Conservation (phyloP, 2,113 vertebrate genomes). For the Callipepla squamata region DNA sequence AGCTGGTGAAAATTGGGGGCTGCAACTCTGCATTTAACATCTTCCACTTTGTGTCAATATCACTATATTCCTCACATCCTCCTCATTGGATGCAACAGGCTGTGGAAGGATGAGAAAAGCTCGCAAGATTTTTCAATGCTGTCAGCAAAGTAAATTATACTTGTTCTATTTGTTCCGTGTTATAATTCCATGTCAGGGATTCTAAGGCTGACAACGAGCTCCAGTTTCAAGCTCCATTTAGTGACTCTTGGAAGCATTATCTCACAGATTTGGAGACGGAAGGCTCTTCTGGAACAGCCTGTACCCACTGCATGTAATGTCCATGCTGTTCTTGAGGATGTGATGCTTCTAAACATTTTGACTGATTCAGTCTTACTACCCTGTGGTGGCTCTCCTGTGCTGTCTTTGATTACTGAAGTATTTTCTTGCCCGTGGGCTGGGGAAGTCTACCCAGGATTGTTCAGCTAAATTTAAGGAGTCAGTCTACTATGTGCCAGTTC, state of each 20-base stretch:
- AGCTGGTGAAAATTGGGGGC: constrained; percentile 77
- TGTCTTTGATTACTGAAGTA: neutral
- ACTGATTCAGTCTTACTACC: neutral
- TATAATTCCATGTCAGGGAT: constrained; percentile 3
- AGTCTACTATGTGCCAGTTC: neutral
- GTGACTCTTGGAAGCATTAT: neutral
- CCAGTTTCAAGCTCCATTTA: neutral
- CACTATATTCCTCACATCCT: constrained; percentile 70
- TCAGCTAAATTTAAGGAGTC: neutral
- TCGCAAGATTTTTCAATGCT: constrained; percentile 58
- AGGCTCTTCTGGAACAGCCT: neutral
- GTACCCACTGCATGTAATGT: neutral
- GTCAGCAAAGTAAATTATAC: constrained; percentile 65
- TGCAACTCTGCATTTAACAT: constrained; percentile 38
- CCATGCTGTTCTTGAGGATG: neutral
- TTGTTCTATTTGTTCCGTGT: neutral
- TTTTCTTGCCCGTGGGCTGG: neutral
- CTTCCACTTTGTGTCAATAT: constrained; percentile 56
- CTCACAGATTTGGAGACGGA: neutral
- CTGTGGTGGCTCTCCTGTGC: neutral
- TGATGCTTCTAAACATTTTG: neutral
- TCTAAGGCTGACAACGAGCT: constrained; percentile 9
- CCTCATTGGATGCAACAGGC: constrained; percentile 55
- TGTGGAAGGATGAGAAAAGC: constrained; percentile 41
- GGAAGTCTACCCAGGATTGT: neutral